Evolutionary conservation across 1,140 invertebrate species (phyloP).

Genomic region (Zophobas morio): DNA sequence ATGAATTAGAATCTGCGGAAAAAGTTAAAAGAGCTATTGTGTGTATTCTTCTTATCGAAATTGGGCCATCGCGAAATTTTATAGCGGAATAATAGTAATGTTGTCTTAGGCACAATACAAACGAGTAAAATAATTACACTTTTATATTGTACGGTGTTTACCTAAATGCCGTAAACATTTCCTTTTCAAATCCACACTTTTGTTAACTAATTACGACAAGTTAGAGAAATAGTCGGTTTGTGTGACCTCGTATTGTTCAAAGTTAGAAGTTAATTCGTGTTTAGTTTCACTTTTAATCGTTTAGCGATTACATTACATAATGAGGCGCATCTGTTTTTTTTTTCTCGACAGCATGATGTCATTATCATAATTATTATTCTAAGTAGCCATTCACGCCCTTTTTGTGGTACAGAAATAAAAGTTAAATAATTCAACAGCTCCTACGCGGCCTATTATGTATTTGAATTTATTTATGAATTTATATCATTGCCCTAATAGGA

Average conservation of each 20-base stretch:
- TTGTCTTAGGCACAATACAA: neutral
- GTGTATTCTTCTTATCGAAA: constrained; percentile 34
- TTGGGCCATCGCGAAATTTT: constrained; percentile 25
- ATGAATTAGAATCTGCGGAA: constrained; percentile 4
- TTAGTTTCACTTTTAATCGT: constrained; percentile 35
- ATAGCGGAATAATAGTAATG: constrained; percentile 9
- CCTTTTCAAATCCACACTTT: constrained; percentile 2
- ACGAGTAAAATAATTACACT: neutral
- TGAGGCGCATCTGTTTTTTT: constrained; percentile 20
- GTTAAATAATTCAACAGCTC: constrained; percentile 16
- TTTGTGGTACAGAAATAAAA: constrained; percentile 1
- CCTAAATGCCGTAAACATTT: constrained; percentile 12
- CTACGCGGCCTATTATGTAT: constrained; percentile 9
- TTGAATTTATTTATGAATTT: constrained; percentile 28
- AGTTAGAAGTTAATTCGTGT: constrained; percentile 2
- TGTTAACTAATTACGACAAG: constrained; percentile 31
- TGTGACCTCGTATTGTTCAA: constrained; percentile 27
- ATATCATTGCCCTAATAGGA: constrained; percentile 23
- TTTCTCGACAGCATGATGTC: constrained; percentile 11
- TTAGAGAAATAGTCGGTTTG: constrained; percentile 7
- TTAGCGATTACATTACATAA: constrained; percentile 19
- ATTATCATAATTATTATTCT: constrained; percentile 33
- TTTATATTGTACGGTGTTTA: constrained; percentile 3
- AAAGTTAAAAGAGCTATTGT: constrained; percentile 4
- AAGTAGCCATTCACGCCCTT: constrained; percentile 18